phyloP scores from a whole-genome alignment of 2,888 invertebrate species.

The Eilema caniola region DNA sequence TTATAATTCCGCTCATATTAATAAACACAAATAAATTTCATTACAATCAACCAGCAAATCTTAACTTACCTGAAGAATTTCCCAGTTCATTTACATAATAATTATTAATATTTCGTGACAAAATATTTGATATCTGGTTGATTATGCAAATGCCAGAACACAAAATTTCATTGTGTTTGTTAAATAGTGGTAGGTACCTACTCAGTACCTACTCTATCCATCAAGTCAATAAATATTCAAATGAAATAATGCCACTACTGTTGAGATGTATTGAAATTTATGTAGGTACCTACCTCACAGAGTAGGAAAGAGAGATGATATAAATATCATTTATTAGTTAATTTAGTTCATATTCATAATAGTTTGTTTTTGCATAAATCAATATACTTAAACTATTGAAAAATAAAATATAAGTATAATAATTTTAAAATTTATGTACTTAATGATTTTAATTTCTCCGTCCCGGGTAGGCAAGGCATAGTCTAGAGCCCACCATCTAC shows the following conservation, averaged over 20 bases:
- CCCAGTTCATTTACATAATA: background rate
- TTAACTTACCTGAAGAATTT: background rate
- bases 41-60: background rate
- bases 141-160: background rate
- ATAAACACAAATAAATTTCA: background rate
- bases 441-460: background rate
- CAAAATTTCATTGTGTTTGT: background rate
- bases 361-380: too few relatives aligned
- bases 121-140: background rate
- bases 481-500: background rate
- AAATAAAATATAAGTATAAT: too few relatives aligned
- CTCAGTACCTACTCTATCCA: too few relatives aligned
- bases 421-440: too few relatives aligned
- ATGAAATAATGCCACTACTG: constrained; percentile 7
- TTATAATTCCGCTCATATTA: too few relatives aligned
- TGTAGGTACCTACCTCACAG: background rate
- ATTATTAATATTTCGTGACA: background rate
- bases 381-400: background rate
- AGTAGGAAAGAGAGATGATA: background rate
- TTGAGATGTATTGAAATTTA: constrained; percentile 3
- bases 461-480: background rate
- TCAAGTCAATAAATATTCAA: constrained; percentile 6
- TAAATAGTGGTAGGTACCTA: background rate
- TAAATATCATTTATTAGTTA: background rate
- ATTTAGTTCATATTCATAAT: background rate